Evolutionary conservation across 2,113 vertebrate species (phyloP).

Genomic region (Cyphomyrus plagiostoma): DNA sequence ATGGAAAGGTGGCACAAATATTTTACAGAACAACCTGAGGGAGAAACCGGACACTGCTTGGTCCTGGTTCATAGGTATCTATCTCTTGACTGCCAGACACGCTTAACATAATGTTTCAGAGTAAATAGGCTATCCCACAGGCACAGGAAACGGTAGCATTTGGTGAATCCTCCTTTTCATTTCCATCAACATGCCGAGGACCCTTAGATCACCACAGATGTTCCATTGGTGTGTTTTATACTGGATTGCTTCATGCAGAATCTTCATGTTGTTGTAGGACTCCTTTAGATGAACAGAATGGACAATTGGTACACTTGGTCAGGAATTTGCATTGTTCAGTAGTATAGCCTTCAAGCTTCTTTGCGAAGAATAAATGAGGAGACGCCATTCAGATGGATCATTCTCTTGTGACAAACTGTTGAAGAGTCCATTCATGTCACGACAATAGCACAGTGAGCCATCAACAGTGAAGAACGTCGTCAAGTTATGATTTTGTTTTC

Average conservation of each 20-base stretch:
- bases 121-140: not conserved
- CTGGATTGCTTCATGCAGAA: not conserved
- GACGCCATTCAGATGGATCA: not conserved
- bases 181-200: too few species aligned
- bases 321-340: not conserved
- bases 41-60: not conserved
- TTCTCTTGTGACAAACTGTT: not conserved
- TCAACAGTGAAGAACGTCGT: not conserved
- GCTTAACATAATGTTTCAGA: not conserved
- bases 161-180: not conserved
- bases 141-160: not conserved
- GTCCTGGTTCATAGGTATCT: not conserved
- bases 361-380: not conserved
- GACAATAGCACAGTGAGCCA: not conserved
- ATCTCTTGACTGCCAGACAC: not conserved
- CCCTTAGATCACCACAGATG: not conserved
- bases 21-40: not conserved
- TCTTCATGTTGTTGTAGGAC: not conserved
- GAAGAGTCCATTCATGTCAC: not conserved
- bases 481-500: not conserved
- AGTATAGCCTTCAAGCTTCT: not conserved
- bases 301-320: not conserved
- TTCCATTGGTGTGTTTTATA: not conserved
- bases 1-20: not conserved
- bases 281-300: not conserved